These are phyloP conservation scores for Polyommatus iphigenia DNA, from an alignment of 2,888 invertebrate species.

Conservation along the genomic window DNA sequence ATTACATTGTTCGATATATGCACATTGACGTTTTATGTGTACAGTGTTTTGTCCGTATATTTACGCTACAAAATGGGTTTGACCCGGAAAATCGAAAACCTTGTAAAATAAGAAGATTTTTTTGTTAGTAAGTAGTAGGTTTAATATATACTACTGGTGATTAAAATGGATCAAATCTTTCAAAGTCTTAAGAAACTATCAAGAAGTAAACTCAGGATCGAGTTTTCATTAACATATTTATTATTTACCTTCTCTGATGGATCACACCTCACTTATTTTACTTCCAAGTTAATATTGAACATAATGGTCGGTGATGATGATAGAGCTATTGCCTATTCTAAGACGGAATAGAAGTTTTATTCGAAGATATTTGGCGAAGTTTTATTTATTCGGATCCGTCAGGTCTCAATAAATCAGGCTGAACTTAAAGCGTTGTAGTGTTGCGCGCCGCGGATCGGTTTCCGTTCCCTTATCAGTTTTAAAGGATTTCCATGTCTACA, in stretches of 20 bases:
- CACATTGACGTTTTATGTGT: too few species aligned
- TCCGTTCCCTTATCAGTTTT: slow-evolving; percentile 42
- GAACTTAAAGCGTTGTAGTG: slow-evolving; percentile 35
- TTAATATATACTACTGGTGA: neutral
- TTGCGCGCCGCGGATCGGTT: slow-evolving; percentile 32
- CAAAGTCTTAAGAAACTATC: neutral
- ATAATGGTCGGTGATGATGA: neutral
- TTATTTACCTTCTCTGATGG: neutral
- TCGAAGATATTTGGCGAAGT: slow-evolving; percentile 11
- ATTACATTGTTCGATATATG: too few species aligned
- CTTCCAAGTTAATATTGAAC: neutral
- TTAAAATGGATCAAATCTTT: neutral
- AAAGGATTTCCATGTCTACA: slow-evolving; percentile 41
- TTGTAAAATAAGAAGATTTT: too few species aligned
- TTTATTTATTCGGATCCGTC: slow-evolving; percentile 26
- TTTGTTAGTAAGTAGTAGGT: too few species aligned
- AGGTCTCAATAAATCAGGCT: slow-evolving; percentile 31
- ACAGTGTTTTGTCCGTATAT: too few species aligned
- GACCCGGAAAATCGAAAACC: too few species aligned
- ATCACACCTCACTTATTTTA: neutral
- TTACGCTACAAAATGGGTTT: too few species aligned
- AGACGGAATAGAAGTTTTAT: slow-evolving; percentile 15
- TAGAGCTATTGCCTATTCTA: neutral
- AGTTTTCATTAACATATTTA: neutral
- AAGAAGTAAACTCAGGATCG: neutral